Conservation (phyloP, 1,140 invertebrate genomes). For the Trachymyrmex septentrionalis region DNA sequence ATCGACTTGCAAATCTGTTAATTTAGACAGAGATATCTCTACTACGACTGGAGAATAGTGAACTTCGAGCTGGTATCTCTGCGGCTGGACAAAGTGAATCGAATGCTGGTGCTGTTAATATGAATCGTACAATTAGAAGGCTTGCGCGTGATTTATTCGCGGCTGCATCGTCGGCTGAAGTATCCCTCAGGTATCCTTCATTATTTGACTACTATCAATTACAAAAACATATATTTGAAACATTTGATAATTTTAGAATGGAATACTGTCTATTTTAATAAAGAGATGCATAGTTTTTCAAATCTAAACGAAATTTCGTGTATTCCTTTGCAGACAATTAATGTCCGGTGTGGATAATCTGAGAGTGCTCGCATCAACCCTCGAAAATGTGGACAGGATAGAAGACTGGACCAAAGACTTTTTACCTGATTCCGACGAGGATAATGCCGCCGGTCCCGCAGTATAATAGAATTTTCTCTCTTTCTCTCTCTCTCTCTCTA, state of each 20-base stretch:
- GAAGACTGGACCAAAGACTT: conserved; percentile 87
- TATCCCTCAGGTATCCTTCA: conserved; percentile 87
- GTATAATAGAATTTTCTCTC: conserved; percentile 77
- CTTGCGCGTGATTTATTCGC: conserved; percentile 87
- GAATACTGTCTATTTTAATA: neutral
- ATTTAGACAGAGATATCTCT: conserved; percentile 85
- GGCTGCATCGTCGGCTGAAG: conserved; percentile 89
- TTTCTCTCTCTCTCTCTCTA: neutral
- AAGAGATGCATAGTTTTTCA: neutral
- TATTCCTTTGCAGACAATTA: conserved; percentile 87
- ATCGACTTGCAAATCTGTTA: neutral
- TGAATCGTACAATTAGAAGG: conserved; percentile 80
- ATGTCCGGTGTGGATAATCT: conserved; percentile 90
- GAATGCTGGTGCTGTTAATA: conserved; percentile 72
- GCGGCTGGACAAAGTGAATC: conserved; percentile 75
- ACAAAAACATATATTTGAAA: neutral
- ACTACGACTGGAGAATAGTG: conserved; percentile 84
- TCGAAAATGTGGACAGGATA: conserved; percentile 88
- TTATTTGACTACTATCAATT: neutral
- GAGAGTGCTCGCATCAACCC: conserved; percentile 87
- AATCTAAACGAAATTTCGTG: conserved; percentile 7
- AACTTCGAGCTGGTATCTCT: conserved; percentile 80
- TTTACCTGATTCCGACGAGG: conserved; percentile 86
- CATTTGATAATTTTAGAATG: neutral
- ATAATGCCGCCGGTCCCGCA: conserved; percentile 86